A percentile compares a stretch with the other conserved stretches of the same genome.
Conservation (phyloP, 2,888 invertebrate genomes). For the Diogma glabrata region DNA sequence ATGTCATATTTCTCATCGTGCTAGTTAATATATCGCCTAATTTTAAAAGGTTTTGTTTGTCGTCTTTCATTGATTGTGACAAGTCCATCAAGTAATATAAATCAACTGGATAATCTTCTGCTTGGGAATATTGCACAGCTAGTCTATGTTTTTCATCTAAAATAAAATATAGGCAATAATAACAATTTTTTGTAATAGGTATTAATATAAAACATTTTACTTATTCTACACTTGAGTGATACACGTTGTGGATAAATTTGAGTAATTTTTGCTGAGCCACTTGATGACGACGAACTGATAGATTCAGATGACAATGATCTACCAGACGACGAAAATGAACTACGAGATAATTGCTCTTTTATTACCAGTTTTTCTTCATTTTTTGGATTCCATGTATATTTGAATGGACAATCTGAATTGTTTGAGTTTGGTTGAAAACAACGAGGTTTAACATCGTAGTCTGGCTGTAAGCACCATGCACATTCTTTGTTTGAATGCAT, state of each 20-base stretch:
- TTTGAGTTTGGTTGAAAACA: slow-evolving; percentile 40
- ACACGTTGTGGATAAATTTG: slow-evolving; percentile 76
- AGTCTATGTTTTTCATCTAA: slow-evolving; percentile 67
- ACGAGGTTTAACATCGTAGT: slow-evolving; percentile 45
- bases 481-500: slow-evolving; percentile 80
- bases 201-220: slow-evolving; percentile 42
- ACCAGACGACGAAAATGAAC: slow-evolving; percentile 28
- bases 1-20: slow-evolving; percentile 84
- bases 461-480: slow-evolving; percentile 64
- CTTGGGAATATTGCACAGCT: slow-evolving; percentile 67
- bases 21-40: slow-evolving; percentile 68
- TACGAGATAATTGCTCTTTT: no score
- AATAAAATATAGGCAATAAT: no score
- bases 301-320: slow-evolving; percentile 28
- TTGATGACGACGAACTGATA: slow-evolving; percentile 29
- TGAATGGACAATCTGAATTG: no score
- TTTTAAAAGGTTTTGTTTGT: slow-evolving; percentile 85
- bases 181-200: no score
- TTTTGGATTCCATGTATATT: no score
- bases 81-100: slow-evolving; percentile 99
- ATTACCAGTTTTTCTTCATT: no score
- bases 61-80: slow-evolving; percentile 97
- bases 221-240: slow-evolving; percentile 62
- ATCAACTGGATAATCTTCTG: slow-evolving; percentile 95
- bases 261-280: slow-evolving; percentile 40